Percentiles rank a stretch among this genome's conserved stretches.
Evolutionary conservation across 2,888 invertebrate species (phyloP).

Genomic region (Boloria euphrosyne): DNA sequence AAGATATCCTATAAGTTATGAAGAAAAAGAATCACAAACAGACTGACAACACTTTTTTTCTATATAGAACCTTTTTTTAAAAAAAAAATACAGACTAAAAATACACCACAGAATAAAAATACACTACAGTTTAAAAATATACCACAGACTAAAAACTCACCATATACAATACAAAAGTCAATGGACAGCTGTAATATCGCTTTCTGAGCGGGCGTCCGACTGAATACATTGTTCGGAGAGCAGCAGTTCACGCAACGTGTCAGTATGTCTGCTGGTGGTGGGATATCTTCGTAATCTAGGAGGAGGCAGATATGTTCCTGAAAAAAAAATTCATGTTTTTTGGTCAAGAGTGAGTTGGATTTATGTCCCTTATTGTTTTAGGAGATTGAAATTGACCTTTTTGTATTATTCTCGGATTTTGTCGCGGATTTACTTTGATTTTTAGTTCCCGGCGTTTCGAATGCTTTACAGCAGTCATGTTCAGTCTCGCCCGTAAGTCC

Average conservation of each 20-base stretch:
- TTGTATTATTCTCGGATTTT: too few relatives aligned
- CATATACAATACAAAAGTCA: constrained; percentile 62
- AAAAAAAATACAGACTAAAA: too few relatives aligned
- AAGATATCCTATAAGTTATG: too few relatives aligned
- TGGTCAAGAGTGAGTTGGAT: neutral
- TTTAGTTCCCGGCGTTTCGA: too few relatives aligned
- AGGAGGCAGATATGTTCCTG: constrained; percentile 66
- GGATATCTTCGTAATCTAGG: constrained; percentile 50
- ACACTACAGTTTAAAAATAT: neutral
- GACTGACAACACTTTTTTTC: too few relatives aligned
- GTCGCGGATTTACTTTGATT: too few relatives aligned
- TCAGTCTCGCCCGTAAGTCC: too few relatives aligned
- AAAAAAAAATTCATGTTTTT: neutral
- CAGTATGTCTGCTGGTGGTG: constrained; percentile 43
- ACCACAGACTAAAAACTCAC: constrained; percentile 46
- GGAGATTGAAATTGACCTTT: too few relatives aligned
- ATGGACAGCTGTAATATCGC: constrained; percentile 63
- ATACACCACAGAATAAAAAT: too few relatives aligned
- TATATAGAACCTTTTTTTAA: too few relatives aligned
- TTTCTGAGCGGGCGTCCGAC: constrained; percentile 54
- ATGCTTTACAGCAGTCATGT: too few relatives aligned
- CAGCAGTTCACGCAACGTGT: constrained; percentile 47
- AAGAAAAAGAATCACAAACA: too few relatives aligned
- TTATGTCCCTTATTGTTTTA: neutral
- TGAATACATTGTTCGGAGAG: constrained; percentile 51